Evolutionary conservation across 2,888 invertebrate species (phyloP).

Genomic region (Leptarthrus brevirostris): DNA sequence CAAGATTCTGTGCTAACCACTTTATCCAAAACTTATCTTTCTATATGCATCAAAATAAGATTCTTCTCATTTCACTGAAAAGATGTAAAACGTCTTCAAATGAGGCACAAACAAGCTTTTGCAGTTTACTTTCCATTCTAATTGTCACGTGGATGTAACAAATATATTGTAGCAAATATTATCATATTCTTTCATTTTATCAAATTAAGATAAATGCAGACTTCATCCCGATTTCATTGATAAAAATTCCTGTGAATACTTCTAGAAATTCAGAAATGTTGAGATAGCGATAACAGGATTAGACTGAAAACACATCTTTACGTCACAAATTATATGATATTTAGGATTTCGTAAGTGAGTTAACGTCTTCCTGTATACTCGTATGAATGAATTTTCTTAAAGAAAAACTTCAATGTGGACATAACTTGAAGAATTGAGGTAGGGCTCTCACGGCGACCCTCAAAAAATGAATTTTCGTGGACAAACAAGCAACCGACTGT

Average conservation of each 20-base stretch:
- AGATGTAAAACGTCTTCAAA: too few species aligned
- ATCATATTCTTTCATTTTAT: not conserved
- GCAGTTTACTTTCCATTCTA: too few species aligned
- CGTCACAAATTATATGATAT: constrained; percentile 20
- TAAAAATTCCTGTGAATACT: constrained; percentile 36
- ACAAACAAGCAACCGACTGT: constrained; percentile 50
- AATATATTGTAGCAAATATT: too few species aligned
- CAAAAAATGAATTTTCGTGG: constrained; percentile 40
- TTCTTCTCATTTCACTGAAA: too few species aligned
- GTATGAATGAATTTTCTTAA: constrained; percentile 29
- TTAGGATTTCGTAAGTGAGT: constrained; percentile 19
- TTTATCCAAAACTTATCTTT: not conserved
- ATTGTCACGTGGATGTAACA: too few species aligned
- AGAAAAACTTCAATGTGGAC: constrained; percentile 22
- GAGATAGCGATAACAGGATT: constrained; percentile 38
- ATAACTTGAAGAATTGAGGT: constrained; percentile 28
- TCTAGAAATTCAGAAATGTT: constrained; percentile 2
- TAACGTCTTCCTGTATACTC: constrained; percentile 21
- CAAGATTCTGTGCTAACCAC: not conserved
- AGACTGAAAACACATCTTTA: not conserved
- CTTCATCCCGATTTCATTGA: constrained; percentile 26
- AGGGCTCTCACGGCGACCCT: constrained; percentile 20
- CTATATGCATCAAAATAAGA: too few species aligned
- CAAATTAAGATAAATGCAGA: not conserved
- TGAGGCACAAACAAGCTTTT: too few species aligned